These are phyloP conservation scores for Syrista parreyssii DNA, from an alignment of 2,888 invertebrate genomes.

Conservation along the genomic window DNA sequence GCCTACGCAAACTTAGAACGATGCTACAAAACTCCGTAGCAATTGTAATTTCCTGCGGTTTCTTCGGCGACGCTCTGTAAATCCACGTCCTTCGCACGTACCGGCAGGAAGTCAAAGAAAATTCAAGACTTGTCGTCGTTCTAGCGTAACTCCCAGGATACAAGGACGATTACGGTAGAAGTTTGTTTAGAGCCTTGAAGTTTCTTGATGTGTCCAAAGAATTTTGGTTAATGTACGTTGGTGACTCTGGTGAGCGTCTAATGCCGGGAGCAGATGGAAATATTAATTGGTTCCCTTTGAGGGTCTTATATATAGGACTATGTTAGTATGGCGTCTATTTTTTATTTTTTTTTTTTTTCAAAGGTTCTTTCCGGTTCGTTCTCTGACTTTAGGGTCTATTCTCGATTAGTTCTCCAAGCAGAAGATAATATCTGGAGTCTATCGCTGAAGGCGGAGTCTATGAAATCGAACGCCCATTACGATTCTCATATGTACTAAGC, in stretches of 20 bases:
- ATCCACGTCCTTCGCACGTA: background rate
- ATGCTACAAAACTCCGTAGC: constrained; percentile 10
- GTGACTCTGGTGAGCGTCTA: background rate
- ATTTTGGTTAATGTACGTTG: background rate
- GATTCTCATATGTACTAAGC: background rate
- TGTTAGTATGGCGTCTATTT: background rate
- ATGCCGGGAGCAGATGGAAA: constrained; percentile 13
- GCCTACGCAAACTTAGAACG: background rate
- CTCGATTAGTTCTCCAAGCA: constrained; percentile 25
- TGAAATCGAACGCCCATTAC: constrained; percentile 32
- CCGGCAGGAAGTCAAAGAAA: constrained; percentile 7
- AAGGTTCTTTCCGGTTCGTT: constrained; percentile 22
- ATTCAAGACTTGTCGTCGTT: background rate
- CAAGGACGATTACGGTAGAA: background rate
- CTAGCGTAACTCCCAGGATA: background rate
- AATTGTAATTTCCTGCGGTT: constrained; percentile 15
- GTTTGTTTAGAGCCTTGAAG: background rate
- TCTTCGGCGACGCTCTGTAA: constrained; percentile 4
- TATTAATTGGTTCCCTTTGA: constrained; percentile 15
- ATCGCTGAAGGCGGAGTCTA: constrained; percentile 34
- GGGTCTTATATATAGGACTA: background rate
- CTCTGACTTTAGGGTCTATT: background rate
- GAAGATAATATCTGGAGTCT: constrained; percentile 27
- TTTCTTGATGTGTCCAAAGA: background rate
- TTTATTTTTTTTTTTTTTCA: constrained; percentile 2